Evolutionary conservation across 2,797 vertebrate species (phyloP).

Genomic region (Channallabes apus): DNA sequence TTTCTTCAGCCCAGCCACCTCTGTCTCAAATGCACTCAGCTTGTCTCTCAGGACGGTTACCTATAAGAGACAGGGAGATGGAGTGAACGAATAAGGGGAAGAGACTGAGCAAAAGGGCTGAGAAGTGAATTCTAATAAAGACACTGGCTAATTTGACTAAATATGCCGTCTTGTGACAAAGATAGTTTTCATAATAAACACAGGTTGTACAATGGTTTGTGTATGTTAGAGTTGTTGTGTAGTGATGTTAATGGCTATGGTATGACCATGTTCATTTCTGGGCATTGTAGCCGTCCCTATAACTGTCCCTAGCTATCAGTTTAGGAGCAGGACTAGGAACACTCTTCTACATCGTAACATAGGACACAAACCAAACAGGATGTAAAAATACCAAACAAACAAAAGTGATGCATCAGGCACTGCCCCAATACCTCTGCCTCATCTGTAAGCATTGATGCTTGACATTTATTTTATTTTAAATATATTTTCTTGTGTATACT

Average conservation of each 20-base stretch:
- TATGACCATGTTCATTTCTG: slow-evolving; percentile 6
- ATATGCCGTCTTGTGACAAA: not conserved
- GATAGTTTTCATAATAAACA: not conserved
- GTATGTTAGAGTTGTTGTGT: not conserved
- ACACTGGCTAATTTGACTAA: not conserved
- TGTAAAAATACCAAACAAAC: not conserved
- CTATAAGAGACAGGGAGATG: slow-evolving; percentile 25
- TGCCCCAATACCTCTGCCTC: slow-evolving; percentile 2
- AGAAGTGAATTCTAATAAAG: not conserved
- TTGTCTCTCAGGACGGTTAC: slow-evolving; percentile 73
- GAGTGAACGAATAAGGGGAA: not conserved
- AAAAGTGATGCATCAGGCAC: not conserved
- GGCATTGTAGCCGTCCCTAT: not conserved
- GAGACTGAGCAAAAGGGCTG: not conserved
- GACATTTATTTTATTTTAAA: not conserved
- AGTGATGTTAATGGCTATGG: slow-evolving; percentile 25
- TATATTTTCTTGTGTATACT: not conserved
- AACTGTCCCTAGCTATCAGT: not conserved
- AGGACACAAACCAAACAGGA: not conserved
- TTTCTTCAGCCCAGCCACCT: slow-evolving; percentile 77
- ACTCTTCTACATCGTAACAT: not conserved
- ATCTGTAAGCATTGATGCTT: not conserved
- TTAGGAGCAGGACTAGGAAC: not conserved
- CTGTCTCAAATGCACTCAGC: slow-evolving; percentile 74
- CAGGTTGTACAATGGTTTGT: not conserved